Base-by-base conservation (phyloP, 1,140 invertebrate species). In the Papilio machaon region DNA sequence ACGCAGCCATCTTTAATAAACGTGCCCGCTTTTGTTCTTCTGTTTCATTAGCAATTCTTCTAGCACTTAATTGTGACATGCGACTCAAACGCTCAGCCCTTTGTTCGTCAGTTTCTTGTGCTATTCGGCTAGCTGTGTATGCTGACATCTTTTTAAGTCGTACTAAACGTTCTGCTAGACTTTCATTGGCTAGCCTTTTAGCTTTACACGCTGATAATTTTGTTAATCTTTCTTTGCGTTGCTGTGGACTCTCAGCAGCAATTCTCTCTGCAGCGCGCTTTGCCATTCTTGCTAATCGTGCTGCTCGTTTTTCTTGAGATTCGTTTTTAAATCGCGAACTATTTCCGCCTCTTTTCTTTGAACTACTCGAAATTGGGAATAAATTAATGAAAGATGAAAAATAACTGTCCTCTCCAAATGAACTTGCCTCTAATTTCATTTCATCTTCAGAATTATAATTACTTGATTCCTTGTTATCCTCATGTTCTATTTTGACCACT, bases 191-290 rank as follows among this genome's bases (percentile, higher is more conserved):
- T 3, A 95, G 90, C 49, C 95, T 94, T 85, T 90, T 94, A 81
- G 90, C 95, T 81, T 92, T 91, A 82, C 94, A 94, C 43, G 91
- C 91, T 1, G 94, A 94, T 92, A 94, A 94, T 80, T 95, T 95
- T 23, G 94, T 91, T 43, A 95, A 80, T 58, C 95, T 91, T 6
- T 85, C 54, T 9, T 93, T 90, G 0, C 95, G 93, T 85, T 95
- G 95, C 35, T 95, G 95, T 2, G 95, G 94, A 23, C 93, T 93
- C 83, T 96, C 95, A 80, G 95, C 95, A 2, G 95, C 95, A 4
- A 95, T 90, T 47, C 95, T 93, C 85, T 90, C 94, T 81, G 90
- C 95, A 80, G 94, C 91, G 81, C 94, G 94, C 46, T 91, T 91
- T 1, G 94, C 93, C 94, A 95, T 95, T 80, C 95, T 95, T 17